Conservation (phyloP, 2,888 invertebrate genomes). For the Vesta saturnalis region DNA sequence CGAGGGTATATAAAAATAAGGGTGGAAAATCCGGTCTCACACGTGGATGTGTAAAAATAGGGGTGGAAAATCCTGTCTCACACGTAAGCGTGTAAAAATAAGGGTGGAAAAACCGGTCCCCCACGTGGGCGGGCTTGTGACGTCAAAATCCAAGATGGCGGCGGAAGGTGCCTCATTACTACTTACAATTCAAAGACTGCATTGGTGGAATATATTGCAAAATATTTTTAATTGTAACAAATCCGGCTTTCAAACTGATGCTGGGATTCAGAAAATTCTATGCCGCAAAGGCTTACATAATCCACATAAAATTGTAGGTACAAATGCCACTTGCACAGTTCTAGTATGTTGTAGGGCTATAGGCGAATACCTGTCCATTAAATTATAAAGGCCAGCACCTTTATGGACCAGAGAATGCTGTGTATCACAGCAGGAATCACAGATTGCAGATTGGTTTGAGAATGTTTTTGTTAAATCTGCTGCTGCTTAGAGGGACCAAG, state of each 20-base stretch:
- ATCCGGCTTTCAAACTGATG: slow-evolving; percentile 40
- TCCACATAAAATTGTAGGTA: slow-evolving; percentile 34
- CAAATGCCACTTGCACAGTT: slow-evolving; percentile 23
- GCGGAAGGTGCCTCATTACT: too few species aligned
- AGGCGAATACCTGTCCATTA: slow-evolving; percentile 16
- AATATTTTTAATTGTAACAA: slow-evolving; percentile 39
- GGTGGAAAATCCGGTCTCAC: too few species aligned
- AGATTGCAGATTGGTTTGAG: slow-evolving; percentile 38
- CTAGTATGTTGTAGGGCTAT: not conserved
- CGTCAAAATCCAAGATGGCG: too few species aligned
- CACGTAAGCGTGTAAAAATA: too few species aligned
- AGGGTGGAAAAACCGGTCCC: too few species aligned
- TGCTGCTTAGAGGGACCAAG: slow-evolving; percentile 16
- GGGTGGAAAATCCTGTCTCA: too few species aligned
- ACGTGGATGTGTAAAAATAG: too few species aligned
- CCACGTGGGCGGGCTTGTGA: too few species aligned
- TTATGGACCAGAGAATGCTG: slow-evolving; percentile 33
- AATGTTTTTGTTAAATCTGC: slow-evolving; percentile 30
- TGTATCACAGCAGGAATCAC: slow-evolving; percentile 36
- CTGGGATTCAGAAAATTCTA: slow-evolving; percentile 35
- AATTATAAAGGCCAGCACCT: slow-evolving; percentile 40
- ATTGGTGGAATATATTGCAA: slow-evolving; percentile 29
- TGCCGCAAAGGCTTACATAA: slow-evolving; percentile 29
- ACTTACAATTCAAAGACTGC: not conserved
- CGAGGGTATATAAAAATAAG: too few species aligned